Conservation (phyloP, 2,113 vertebrate species). For the Callipepla californica region DNA sequence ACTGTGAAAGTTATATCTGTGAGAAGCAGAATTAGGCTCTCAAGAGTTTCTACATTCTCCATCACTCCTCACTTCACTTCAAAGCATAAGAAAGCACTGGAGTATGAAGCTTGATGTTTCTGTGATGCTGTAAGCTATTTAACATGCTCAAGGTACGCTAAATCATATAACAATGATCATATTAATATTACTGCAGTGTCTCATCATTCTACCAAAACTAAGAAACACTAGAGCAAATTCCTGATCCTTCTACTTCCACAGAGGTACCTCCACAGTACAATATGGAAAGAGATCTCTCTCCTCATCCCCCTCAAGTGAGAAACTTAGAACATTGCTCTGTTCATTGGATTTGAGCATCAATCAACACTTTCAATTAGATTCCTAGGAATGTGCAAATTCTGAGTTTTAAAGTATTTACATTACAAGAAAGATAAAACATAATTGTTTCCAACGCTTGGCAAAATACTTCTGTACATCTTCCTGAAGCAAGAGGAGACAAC, state of each 20-base stretch:
- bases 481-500: background rate
- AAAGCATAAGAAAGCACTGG: background rate
- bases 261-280: background rate
- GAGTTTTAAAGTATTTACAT: background rate
- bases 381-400: background rate
- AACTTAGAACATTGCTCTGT: background rate
- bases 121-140: background rate
- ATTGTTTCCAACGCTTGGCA: background rate
- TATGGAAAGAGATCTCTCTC: background rate
- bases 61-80: background rate
- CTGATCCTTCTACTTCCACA: background rate
- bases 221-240: background rate
- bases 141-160: fast-evolving
- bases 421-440: background rate
- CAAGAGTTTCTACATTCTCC: background rate
- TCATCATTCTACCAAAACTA: background rate
- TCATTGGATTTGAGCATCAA: background rate
- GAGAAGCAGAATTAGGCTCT: background rate
- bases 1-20: background rate
- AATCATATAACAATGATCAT: background rate
- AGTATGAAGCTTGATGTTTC: background rate
- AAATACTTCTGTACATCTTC: background rate
- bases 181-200: background rate
- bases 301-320: background rate
- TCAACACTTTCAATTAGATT: background rate